Percentiles rank a stretch among this genome's conserved stretches.
Evolutionary conservation across 2,113 vertebrate species (phyloP).

Genomic region (Acanthisitta chloris): DNA sequence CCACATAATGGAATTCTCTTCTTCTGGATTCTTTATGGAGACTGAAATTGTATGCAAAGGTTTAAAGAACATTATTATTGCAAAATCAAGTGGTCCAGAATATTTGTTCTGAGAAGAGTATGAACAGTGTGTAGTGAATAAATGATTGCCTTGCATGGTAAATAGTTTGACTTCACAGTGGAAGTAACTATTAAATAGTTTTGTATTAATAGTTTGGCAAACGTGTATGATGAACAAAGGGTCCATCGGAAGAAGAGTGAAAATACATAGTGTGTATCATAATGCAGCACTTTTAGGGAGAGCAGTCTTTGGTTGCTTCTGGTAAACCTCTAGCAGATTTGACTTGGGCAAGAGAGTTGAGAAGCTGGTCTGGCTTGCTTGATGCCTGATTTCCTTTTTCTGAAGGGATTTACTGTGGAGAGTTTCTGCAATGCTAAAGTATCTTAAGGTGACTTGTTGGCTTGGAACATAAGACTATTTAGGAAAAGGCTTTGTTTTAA

Average conservation of each 20-base stretch:
- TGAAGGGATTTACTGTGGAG: neutral
- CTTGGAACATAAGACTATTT: neutral
- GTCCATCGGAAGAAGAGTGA: neutral
- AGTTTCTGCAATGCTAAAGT: neutral
- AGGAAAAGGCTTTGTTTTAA: neutral
- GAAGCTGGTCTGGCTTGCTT: neutral
- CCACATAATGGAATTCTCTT: neutral
- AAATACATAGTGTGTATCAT: neutral
- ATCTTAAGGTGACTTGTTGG: neutral
- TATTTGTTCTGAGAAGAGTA: neutral
- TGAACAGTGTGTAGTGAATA: neutral
- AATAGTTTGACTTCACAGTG: neutral
- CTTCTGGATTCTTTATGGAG: neutral
- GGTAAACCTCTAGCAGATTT: neutral
- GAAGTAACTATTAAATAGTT: neutral
- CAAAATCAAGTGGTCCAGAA: neutral
- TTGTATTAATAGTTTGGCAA: neutral
- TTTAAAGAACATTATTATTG: neutral
- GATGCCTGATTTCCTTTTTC: neutral
- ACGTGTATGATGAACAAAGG: neutral
- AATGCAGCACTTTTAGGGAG: neutral
- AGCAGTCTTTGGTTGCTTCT: neutral
- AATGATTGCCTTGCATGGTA: neutral
- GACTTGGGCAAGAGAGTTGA: neutral
- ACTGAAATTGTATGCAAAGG: neutral